A percentile compares a stretch with the other conserved stretches of the same genome.
These are phyloP conservation scores for Campopleginae sp. DNA, from an alignment of 2,888 invertebrate species.

Conservation along the genomic window DNA sequence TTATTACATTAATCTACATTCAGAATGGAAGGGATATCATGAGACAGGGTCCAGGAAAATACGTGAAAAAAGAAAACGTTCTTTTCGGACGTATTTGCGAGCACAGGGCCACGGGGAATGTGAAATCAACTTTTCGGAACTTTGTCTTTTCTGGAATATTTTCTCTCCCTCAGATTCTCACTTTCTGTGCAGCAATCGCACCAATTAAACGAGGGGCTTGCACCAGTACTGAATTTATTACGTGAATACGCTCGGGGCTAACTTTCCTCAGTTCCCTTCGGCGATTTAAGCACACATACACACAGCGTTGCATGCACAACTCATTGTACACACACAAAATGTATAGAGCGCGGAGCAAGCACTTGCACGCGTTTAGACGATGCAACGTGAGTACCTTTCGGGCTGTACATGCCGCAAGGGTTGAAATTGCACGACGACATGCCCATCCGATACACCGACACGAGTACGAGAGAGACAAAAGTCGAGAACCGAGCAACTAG, in stretches of 20 bases:
- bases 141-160: background rate
- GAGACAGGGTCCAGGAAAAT: background rate
- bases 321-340: conserved; percentile 8
- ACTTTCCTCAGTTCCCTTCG: conserved; percentile 31
- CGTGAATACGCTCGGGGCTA: conserved; percentile 36
- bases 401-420: background rate
- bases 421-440: conserved; percentile 37
- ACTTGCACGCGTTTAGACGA: conserved; percentile 30
- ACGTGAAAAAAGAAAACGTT: conserved; percentile 11
- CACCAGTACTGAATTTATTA: conserved; percentile 53
- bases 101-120: conserved; percentile 54
- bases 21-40: background rate
- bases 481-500: conserved; percentile 44
- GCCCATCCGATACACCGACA: background rate
- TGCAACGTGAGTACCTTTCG: conserved; percentile 19
- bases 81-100: conserved; percentile 46
- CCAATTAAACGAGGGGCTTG: conserved; percentile 54
- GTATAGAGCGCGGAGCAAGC: background rate
- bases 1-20: background rate
- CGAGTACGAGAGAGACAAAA: conserved; percentile 21
- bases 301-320: background rate
- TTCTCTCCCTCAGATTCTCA: conserved; percentile 3
- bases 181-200: conserved; percentile 29
- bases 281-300: conserved; percentile 11
- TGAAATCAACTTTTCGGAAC: conserved; percentile 33